Evolutionary conservation across 2,797 vertebrate species (phyloP), one percentile per base, ranked within the genome.

Genomic region (Coregonus ussuriensis): DNA sequence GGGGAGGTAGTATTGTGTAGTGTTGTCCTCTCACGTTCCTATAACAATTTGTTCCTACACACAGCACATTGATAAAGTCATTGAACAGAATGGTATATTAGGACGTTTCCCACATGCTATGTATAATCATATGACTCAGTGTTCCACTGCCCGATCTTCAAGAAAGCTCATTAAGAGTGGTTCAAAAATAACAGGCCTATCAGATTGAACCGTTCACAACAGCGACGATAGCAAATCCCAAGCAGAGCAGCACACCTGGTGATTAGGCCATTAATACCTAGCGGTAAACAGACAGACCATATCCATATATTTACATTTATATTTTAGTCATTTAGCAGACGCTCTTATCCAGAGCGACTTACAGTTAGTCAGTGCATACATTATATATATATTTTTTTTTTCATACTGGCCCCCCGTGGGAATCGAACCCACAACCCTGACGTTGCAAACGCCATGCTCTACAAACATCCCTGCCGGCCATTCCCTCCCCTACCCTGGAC

Each of bases 191-290:
- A 74, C 41, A 25, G 41, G 70, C 81, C 73, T 76, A 78, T 82
- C 79, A 88, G 77, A 62, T 79, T 77, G 59, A 81, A 88, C 80
- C 83, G 84, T 86, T 74, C 81, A 63, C 54, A 47, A 63, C 69
- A 31, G 72, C 7, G 21, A 9, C 59, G 59, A 56, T 84, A 82
- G 13, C 62, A 77, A 14, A 1, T 81, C 83, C 77, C 62, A 25
- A 9, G 59, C 21, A 21, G 62, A 84, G 71, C 74, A 71, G 65
- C 52, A 71, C 15, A 14, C 70, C 21, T 25, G 70, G 4, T 21
- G 53, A 71, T 15, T 25, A 52, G 16, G 47, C 51, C 70, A 29
- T 71, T 52, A 71, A 51, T 35, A 71, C n/a, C n/a, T 52, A 21
- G 18, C 21, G 13, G 37, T 25, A 65, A 66, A 35, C 56, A 83